Percentiles rank a stretch among this genome's conserved stretches.
Conservation (phyloP, 1,140 invertebrate genomes). For the Drosophila pectinifera region DNA sequence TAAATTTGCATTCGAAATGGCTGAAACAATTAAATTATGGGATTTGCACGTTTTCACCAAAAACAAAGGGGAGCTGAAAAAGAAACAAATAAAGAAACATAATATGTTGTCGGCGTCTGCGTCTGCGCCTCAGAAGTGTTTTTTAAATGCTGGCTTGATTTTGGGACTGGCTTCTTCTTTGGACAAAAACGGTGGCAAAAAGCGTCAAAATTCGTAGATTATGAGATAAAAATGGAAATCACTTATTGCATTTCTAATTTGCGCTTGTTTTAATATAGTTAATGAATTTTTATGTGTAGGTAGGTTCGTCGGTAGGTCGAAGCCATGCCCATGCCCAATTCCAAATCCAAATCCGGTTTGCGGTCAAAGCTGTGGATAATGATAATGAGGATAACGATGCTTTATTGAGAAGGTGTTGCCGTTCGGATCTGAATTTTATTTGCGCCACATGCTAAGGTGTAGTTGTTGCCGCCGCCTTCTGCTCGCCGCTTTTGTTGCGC, state of each 20-base stretch:
- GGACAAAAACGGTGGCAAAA: constrained; percentile 75
- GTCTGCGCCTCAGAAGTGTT: constrained; percentile 65
- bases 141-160: constrained; percentile 64
- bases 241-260: constrained; percentile 72
- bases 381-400: constrained; percentile 80
- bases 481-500: constrained; percentile 36
- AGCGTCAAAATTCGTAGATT: constrained; percentile 81
- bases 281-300: constrained; percentile 70
- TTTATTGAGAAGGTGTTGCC: constrained; percentile 81
- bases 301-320: constrained; percentile 9
- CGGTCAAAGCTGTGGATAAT: constrained; percentile 79
- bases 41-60: constrained; percentile 79
- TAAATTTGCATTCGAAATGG: constrained; percentile 68
- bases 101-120: constrained; percentile 59
- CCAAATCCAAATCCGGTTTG: constrained; percentile 63
- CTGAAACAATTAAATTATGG: constrained; percentile 81
- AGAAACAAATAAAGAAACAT: constrained; percentile 34
- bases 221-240: constrained; percentile 79
- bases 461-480: constrained; percentile 23
- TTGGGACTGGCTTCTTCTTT: constrained; percentile 50
- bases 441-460: constrained; percentile 34
- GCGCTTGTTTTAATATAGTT: constrained; percentile 82
- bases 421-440: constrained; percentile 63
- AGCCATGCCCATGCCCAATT: constrained; percentile 31
- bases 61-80: constrained; percentile 26